phyloP scores from a whole-genome alignment of 2,888 invertebrate species.

The Lasiommata megera region DNA sequence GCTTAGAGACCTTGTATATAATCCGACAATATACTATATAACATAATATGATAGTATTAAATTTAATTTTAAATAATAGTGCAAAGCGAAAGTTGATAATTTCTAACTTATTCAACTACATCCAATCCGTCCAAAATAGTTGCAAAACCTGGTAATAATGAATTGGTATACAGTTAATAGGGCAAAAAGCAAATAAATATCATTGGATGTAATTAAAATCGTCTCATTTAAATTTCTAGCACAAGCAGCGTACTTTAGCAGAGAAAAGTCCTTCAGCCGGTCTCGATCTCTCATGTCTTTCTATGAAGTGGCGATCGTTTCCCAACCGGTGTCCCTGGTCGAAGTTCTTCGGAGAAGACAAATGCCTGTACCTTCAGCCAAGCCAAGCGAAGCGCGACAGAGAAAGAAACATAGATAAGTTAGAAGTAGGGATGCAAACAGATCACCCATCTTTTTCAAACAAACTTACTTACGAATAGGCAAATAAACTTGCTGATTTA shows the following conservation, averaged over 20 bases:
- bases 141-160: no score
- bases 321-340: constrained; percentile 87
- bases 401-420: constrained; percentile 59
- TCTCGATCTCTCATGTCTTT: constrained; percentile 85
- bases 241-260: constrained; percentile 84
- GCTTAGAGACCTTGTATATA: no score
- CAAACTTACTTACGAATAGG: no score
- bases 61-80: no score
- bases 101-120: no score
- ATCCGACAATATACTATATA: no score
- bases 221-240: constrained; percentile 10
- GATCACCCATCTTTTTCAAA: background rate
- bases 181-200: no score
- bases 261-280: constrained; percentile 86
- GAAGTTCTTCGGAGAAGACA: constrained; percentile 85
- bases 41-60: no score
- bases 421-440: constrained; percentile 36
- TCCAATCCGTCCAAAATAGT: no score
- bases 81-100: no score
- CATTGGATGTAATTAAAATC: no score
- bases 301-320: constrained; percentile 86
- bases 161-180: no score
- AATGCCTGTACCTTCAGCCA: constrained; percentile 85
- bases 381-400: constrained; percentile 72
- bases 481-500: background rate